A percentile compares a stretch with the other conserved stretches of the same genome.
phyloP scores from a whole-genome alignment of 92 coral and sea anemone species.

The Isaurus tuberculatus region DNA sequence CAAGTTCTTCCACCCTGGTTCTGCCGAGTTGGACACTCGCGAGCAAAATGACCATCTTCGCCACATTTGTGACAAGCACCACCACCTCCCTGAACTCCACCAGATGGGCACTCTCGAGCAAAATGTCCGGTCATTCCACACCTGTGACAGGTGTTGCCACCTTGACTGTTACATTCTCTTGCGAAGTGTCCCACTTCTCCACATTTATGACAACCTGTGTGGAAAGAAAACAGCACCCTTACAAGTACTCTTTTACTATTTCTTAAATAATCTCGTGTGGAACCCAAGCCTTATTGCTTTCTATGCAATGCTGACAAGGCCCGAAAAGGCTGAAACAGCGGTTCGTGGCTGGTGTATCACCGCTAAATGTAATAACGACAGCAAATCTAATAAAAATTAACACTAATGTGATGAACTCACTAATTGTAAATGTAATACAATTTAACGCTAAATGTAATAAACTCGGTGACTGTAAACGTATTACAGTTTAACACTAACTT shows the following conservation, averaged over 20 bases:
- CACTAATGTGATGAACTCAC: too few relatives aligned
- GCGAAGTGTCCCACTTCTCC: constrained; percentile 36
- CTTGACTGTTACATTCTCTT: constrained; percentile 24
- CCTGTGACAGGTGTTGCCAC: constrained; percentile 29
- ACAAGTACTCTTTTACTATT: neutral
- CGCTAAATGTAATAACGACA: too few relatives aligned
- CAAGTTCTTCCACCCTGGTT: constrained; percentile 38
- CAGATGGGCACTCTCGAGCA: constrained; percentile 39
- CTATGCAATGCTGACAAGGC: too few relatives aligned
- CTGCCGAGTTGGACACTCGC: constrained; percentile 64
- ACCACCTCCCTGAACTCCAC: constrained; percentile 16
- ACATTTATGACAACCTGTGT: constrained; percentile 26
- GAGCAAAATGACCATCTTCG: constrained; percentile 73
- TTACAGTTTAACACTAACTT: too few relatives aligned
- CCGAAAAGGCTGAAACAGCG: too few relatives aligned
- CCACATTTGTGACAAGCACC: constrained; percentile 66
- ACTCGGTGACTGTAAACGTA: too few relatives aligned
- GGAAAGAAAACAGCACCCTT: neutral
- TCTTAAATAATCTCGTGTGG: neutral
- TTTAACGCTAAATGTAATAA: too few relatives aligned
- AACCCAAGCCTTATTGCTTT: neutral
- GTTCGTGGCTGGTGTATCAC: too few relatives aligned
- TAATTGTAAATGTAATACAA: too few relatives aligned
- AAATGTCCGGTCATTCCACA: constrained; percentile 12
- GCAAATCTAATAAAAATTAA: too few relatives aligned